Conservation (phyloP, 2,113 vertebrate species). For the Phoenicopterus ruber region DNA sequence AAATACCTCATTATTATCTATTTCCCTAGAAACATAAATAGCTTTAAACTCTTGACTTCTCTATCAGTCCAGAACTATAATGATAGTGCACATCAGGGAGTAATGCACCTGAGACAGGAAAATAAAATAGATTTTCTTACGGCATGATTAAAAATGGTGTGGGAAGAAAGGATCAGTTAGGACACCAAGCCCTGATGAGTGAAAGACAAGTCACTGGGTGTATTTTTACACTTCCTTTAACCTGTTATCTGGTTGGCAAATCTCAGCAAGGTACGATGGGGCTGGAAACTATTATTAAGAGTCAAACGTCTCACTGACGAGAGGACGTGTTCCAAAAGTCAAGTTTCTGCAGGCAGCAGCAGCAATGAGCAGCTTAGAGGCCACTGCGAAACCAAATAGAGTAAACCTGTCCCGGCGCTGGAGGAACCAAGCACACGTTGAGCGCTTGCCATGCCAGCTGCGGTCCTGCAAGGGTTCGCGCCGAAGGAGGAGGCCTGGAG, state of each 20-base stretch:
- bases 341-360: constrained; percentile 62
- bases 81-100: neutral
- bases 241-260: constrained; percentile 3
- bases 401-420: neutral
- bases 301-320: neutral
- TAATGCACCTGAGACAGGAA: neutral
- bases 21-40: neutral
- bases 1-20: neutral
- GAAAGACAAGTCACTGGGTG: neutral
- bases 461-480: neutral
- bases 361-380: neutral
- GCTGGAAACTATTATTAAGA: constrained; percentile 15
- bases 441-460: neutral
- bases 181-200: neutral
- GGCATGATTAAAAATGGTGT: neutral
- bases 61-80: neutral
- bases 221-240: constrained; percentile 1
- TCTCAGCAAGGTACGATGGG: neutral
- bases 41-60: neutral
- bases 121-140: neutral
- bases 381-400: neutral
- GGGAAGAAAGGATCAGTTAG: neutral
- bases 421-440: neutral
- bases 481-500: neutral
- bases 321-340: constrained; percentile 18